Evolutionary conservation across 1,140 invertebrate species (phyloP), one percentile per base, ranked within the genome.

Genomic region (Probaryconus sp.): DNA sequence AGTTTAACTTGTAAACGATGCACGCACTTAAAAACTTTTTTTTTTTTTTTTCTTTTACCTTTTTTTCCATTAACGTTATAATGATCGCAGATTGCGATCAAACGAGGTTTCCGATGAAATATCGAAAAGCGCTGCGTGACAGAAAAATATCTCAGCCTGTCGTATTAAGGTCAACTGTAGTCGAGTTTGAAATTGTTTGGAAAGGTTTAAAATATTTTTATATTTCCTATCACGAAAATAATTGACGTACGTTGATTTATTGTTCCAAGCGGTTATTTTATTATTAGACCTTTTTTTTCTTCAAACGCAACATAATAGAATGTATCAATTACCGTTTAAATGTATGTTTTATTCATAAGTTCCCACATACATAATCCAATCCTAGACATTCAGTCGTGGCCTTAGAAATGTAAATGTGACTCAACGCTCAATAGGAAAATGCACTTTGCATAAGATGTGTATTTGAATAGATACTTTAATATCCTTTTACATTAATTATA

Each of bases 311-410:
- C 33, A 43, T 63, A 53, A 71, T 76, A 63, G 42, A 68, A 67
- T 70, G 37, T 60, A 70, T 76, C 65, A 71, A 76, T 70, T 76
- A 70, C 53, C 31, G 31, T 47, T 55, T 50, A 37, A 35, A 33
- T 71, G 24, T 24, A 76, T 71, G 65, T 67, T 67, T 76, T 70
- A 76, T 70, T 76, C 55, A 70, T 63, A 45, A 47, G 63, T 76
- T 76, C 73, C 65, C 73, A 76, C 73, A 67, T 63, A 48, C 37
- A 50, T 67, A 63, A 76, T 55, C 47, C 37, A 60, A 71, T 24
- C 31, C 21, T 13, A 63, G 26, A 61, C 51, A 13, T 61, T 48
- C 33, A 21, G 43, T 74, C 63, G 37, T 55, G 47, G 56, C 48
- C 60, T 67, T 67, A 47, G 53, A 51, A 51, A 55, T 13, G 35